phyloP scores from a whole-genome alignment of 2,888 invertebrate species.

The Ephialtes manifestator region DNA sequence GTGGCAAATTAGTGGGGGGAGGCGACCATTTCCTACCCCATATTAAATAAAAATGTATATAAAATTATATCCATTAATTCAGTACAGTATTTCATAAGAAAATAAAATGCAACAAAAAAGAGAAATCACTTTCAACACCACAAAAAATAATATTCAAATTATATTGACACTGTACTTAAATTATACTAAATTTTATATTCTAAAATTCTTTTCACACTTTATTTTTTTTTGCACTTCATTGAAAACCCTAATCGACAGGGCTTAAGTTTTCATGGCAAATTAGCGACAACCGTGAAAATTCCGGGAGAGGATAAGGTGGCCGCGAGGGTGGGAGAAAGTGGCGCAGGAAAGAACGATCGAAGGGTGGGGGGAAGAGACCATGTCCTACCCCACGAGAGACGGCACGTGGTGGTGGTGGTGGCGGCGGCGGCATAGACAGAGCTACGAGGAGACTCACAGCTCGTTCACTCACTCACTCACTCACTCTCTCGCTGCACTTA shows the following conservation, averaged over 20 bases:
- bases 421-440: constrained; percentile 36
- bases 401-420: constrained; percentile 64
- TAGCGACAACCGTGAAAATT: constrained; percentile 63
- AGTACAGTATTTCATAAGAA: no score
- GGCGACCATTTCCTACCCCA: no score
- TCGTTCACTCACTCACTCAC: constrained; percentile 51
- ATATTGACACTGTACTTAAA: no score
- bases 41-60: no score
- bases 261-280: constrained; percentile 42
- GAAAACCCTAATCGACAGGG: constrained; percentile 68
- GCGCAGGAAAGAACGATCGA: constrained; percentile 44
- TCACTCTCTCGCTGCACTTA: constrained; percentile 41
- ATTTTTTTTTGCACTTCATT: no score
- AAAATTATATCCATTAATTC: no score
- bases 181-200: no score
- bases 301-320: constrained; percentile 35
- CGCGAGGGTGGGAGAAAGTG: constrained; percentile 58
- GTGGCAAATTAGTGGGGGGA: constrained; percentile 28
- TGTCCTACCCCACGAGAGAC: constrained; percentile 80
- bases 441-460: constrained; percentile 53
- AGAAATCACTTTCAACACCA: no score
- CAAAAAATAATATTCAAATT: no score
- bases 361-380: constrained; percentile 73
- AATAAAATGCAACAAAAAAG: no score
- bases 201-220: no score